Evolutionary conservation across 2,888 invertebrate genomes (phyloP).

Genomic region (Neoitamus cyanurus): DNA sequence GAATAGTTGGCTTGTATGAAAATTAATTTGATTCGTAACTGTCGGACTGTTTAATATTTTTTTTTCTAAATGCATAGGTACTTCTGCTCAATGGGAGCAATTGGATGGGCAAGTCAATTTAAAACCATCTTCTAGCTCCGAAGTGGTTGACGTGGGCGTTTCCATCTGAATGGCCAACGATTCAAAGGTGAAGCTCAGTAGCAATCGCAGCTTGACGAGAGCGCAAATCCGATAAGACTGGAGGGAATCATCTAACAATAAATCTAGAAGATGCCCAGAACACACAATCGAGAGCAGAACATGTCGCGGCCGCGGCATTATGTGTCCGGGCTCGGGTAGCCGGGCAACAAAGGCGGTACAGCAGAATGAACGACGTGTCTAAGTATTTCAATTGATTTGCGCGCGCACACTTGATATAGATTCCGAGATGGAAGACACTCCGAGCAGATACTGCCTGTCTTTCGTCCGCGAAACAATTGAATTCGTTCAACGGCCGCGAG

Average conservation of each 20-base stretch:
- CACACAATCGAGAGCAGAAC: slow-evolving; percentile 14
- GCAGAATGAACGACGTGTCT: slow-evolving; percentile 38
- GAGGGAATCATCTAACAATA: slow-evolving; percentile 9
- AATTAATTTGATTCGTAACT: not conserved
- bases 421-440: slow-evolving; percentile 21
- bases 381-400: slow-evolving; percentile 45
- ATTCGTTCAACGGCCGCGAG: not conserved
- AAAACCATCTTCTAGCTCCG: not conserved
- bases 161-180: not conserved
- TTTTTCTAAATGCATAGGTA: no score
- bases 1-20: not conserved
- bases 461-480: slow-evolving; percentile 33
- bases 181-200: not conserved
- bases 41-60: not conserved
- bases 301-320: not conserved
- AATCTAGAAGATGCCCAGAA: slow-evolving; percentile 36
- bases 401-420: slow-evolving; percentile 43
- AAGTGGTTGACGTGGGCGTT: not conserved
- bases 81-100: not conserved
- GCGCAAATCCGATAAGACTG: not conserved
- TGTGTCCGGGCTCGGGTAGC: not conserved
- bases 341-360: slow-evolving; percentile 15
- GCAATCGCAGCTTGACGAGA: not conserved
- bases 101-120: not conserved
- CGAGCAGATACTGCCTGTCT: not conserved